Percentiles rank a stretch among this genome's conserved stretches.
Conservation (phyloP, 2,113 vertebrate species). For the Megaceryle maxima region DNA sequence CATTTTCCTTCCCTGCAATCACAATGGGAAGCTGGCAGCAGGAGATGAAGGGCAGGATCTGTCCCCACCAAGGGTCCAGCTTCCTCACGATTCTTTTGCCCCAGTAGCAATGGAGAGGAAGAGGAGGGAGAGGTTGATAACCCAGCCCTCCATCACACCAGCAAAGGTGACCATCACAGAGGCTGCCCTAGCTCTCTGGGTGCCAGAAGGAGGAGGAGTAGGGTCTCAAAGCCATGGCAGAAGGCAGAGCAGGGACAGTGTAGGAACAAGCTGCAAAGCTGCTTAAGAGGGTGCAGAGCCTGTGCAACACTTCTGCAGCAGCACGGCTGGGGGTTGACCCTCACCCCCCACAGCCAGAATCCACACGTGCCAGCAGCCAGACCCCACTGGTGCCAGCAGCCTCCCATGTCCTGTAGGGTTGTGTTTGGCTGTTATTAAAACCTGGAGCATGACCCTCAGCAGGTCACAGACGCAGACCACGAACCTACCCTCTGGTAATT, state of each 20-base stretch:
- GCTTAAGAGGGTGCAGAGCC: neutral
- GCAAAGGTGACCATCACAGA: neutral
- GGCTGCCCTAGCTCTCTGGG: neutral
- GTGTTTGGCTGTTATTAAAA: neutral
- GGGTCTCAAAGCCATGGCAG: neutral
- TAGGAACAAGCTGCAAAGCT: neutral
- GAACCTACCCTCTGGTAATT: neutral
- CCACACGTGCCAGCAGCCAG: neutral
- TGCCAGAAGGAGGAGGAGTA: neutral
- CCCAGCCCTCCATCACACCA: neutral
- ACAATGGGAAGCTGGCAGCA: neutral
- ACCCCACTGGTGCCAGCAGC: neutral
- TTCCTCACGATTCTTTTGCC: neutral
- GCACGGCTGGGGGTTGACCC: neutral
- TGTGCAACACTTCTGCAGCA: accelerated
- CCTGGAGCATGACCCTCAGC: accelerated
- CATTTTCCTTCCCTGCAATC: neutral
- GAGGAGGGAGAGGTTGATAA: neutral
- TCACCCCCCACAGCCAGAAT: neutral
- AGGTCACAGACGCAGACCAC: accelerated
- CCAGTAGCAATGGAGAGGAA: neutral
- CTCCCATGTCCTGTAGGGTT: neutral
- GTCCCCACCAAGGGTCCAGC: neutral
- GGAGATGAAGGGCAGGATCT: neutral
- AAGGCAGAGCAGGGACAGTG: accelerated